Evolutionary conservation across 2,888 invertebrate species (phyloP).

Genomic region (Eugnorisma glareosa): DNA sequence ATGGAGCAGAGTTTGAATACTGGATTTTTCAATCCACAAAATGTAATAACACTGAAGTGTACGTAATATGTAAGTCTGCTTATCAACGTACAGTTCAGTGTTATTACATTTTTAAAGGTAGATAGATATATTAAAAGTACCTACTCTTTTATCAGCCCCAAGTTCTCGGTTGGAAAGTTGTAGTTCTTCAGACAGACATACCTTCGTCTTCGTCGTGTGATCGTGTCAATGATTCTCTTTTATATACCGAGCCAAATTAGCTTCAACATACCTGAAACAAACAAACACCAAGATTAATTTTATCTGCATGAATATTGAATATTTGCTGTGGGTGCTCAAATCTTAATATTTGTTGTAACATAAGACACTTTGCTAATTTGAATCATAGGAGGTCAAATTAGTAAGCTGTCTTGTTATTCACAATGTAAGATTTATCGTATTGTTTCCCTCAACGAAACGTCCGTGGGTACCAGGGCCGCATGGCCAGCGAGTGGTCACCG

Average conservation of each 20-base stretch:
- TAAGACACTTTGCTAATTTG: constrained; percentile 1
- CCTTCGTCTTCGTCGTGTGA: not conserved
- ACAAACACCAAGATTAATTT: constrained; percentile 10
- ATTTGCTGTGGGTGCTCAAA: not conserved
- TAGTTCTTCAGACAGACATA: not conserved
- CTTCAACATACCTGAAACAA: constrained; percentile 47
- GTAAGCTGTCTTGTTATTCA: constrained; percentile 10
- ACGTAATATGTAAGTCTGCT: too few species aligned
- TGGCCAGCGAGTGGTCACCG: constrained; percentile 20
- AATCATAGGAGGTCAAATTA: constrained; percentile 15
- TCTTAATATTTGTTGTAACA: not conserved
- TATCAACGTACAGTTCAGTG: too few species aligned
- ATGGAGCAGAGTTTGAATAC: constrained; percentile 11
- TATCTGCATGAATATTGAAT: not conserved
- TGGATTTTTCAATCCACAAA: not conserved
- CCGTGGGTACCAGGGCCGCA: constrained; percentile 31
- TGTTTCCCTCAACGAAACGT: constrained; percentile 3
- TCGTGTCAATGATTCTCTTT: not conserved
- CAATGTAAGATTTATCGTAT: constrained; percentile 13
- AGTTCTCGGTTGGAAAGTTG: too few species aligned
- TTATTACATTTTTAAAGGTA: too few species aligned
- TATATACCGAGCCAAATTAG: not conserved
- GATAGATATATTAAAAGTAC: too few species aligned
- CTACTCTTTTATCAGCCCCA: not conserved
- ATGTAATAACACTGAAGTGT: not conserved